Percentiles rank a stretch among this genome's conserved stretches.
Conservation (phyloP, 2,888 invertebrate species). For the Caenorhabditis imperialis region DNA sequence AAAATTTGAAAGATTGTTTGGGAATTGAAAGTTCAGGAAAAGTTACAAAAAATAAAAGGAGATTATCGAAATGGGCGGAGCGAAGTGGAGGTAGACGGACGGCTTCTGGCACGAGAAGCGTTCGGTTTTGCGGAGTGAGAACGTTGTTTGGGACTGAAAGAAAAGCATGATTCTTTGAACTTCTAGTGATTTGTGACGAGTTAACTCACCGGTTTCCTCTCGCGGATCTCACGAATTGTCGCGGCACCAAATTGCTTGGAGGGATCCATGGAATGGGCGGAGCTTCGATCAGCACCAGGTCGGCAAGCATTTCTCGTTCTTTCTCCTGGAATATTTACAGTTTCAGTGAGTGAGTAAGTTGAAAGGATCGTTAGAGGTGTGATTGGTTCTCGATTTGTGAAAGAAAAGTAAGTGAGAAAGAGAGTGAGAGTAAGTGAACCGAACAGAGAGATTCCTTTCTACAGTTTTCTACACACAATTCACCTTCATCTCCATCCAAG, state of each 20-base stretch:
- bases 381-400: no score
- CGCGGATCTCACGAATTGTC: slow-evolving; percentile 22
- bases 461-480: no score
- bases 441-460: no score
- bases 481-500: slow-evolving; percentile 61
- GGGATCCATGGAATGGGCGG: slow-evolving; percentile 61
- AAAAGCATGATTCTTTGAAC: no score
- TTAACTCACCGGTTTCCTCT: slow-evolving; percentile 4
- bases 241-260: slow-evolving; percentile 56
- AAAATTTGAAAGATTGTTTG: no score
- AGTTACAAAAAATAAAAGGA: slow-evolving; percentile 2
- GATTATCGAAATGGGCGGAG: slow-evolving; percentile 27
- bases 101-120: slow-evolving; percentile 15
- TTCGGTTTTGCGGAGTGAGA: slow-evolving; percentile 35
- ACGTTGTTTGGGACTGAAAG: slow-evolving; percentile 10
- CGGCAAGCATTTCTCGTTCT: slow-evolving; percentile 38
- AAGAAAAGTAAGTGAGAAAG: no score
- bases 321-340: slow-evolving; percentile 5
- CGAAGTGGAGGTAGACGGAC: slow-evolving; percentile 24
- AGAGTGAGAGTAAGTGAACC: no score
- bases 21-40: no score
- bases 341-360: background rate
- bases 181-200: background rate
- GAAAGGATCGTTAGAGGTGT: background rate
- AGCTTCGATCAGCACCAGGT: slow-evolving; percentile 36